Percentiles rank a stretch among this genome's conserved stretches.
These are phyloP conservation scores for Eulithis prunata DNA, from an alignment of 2,888 invertebrate species.

Conservation along the genomic window DNA sequence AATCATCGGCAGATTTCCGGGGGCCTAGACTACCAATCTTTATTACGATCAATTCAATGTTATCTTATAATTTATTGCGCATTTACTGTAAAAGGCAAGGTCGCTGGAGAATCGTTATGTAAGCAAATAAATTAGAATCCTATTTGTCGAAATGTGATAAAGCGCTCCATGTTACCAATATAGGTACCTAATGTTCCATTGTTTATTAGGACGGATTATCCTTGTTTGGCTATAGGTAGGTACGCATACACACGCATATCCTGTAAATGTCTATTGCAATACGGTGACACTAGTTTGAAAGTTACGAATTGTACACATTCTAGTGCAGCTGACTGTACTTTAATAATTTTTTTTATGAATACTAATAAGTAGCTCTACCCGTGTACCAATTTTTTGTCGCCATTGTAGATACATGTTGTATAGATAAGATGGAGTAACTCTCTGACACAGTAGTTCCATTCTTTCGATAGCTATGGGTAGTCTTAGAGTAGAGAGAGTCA, in stretches of 20 bases:
- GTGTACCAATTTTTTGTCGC: too few species aligned
- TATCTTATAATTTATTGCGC: constrained; percentile 49
- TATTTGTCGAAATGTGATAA: constrained; percentile 39
- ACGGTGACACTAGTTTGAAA: too few species aligned
- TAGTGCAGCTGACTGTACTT: too few species aligned
- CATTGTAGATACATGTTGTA: too few species aligned
- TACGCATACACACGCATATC: background rate
- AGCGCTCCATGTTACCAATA: constrained; percentile 27
- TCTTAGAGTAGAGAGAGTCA: too few species aligned
- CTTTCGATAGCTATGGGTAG: background rate
- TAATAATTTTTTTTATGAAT: too few species aligned
- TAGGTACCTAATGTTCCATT: constrained; percentile 32
- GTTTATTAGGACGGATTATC: constrained; percentile 34
- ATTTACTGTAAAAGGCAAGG: constrained; percentile 38
- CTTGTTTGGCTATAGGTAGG: constrained; percentile 19
- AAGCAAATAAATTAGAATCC: constrained; percentile 46
- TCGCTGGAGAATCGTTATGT: constrained; percentile 38
- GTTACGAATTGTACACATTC: too few species aligned
- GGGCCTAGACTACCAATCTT: constrained; percentile 34
- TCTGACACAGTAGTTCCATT: constrained; percentile 11
- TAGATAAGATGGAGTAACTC: constrained; percentile 10
- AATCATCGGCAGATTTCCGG: constrained; percentile 36
- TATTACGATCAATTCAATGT: constrained; percentile 45
- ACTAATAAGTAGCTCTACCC: too few species aligned
- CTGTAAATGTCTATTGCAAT: too few species aligned